Conservation (phyloP, 2,113 vertebrate species). For the Leucoraja erinaceus region DNA sequence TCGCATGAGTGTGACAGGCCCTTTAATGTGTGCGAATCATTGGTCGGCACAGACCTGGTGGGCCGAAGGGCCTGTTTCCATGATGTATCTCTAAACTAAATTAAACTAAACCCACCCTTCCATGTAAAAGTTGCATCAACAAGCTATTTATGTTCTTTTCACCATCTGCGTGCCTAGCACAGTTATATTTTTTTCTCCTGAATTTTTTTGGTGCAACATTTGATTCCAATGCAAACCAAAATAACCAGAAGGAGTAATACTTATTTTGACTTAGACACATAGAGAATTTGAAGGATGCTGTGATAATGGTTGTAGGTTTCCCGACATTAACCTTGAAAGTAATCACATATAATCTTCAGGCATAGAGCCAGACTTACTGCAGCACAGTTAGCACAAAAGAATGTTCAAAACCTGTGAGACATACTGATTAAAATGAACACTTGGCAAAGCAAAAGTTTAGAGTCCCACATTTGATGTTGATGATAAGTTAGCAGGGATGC, state of each 20-base stretch:
- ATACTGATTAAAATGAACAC: neutral
- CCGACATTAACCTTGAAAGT: neutral
- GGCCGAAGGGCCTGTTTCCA: no score
- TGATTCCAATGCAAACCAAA: neutral
- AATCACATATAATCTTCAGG: neutral
- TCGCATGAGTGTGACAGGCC: no score
- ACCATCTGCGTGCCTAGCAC: neutral
- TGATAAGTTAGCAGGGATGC: neutral
- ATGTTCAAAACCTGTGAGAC: neutral
- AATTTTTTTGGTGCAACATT: neutral
- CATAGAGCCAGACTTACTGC: neutral
- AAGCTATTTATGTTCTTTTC: neutral
- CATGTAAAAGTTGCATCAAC: neutral
- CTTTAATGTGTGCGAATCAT: no score
- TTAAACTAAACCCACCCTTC: no score
- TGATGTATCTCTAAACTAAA: no score
- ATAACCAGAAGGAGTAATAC: neutral
- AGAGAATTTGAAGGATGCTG: neutral
- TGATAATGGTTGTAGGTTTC: neutral
- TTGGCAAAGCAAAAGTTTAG: constrained; percentile 8
- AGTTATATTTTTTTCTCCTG: neutral
- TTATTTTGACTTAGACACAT: neutral
- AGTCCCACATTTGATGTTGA: constrained; percentile 1
- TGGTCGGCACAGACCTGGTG: no score
- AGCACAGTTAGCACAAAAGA: neutral